Percentiles rank a stretch among this genome's conserved stretches.
Conservation (phyloP, 2,888 invertebrate species). For the Meiosimyza platycephala region DNA sequence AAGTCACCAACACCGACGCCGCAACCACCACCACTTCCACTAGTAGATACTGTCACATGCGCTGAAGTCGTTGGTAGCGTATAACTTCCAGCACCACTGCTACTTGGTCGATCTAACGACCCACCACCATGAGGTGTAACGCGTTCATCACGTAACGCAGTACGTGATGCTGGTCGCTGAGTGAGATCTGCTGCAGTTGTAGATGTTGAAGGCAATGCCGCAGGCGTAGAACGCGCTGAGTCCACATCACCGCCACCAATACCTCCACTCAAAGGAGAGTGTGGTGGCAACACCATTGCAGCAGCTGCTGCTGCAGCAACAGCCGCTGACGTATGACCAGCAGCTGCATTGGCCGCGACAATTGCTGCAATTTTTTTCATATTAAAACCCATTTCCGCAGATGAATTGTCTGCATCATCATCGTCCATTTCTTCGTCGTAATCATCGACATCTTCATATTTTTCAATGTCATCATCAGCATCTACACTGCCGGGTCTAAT, state of each 20-base stretch:
- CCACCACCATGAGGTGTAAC: slow-evolving; percentile 41
- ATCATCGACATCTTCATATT: slow-evolving; percentile 64
- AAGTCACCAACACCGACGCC: slow-evolving; percentile 44
- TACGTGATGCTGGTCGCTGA: slow-evolving; percentile 57
- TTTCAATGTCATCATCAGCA: slow-evolving; percentile 57
- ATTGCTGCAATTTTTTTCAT: slow-evolving; percentile 73
- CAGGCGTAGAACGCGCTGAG: slow-evolving; percentile 61
- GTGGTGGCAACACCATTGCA: slow-evolving; percentile 48
- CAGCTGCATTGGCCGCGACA: slow-evolving; percentile 55
- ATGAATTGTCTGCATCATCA: slow-evolving; percentile 72
- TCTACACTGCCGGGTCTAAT: slow-evolving; percentile 18
- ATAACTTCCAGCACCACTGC: slow-evolving; percentile 48
- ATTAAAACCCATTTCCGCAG: slow-evolving; percentile 74
- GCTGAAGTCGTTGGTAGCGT: slow-evolving; percentile 51
- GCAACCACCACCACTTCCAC: slow-evolving; percentile 52
- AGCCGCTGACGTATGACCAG: slow-evolving; percentile 50
- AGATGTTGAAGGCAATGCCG: slow-evolving; percentile 44
- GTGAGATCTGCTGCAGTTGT: slow-evolving; percentile 54
- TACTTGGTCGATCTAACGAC: slow-evolving; percentile 51
- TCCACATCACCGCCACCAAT: slow-evolving; percentile 51
- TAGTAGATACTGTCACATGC: slow-evolving; percentile 46
- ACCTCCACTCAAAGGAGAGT: slow-evolving; percentile 42
- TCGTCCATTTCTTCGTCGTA: slow-evolving; percentile 67
- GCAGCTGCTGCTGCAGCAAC: slow-evolving; percentile 46
- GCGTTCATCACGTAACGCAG: slow-evolving; percentile 52